Conservation (phyloP, 2,113 vertebrate species). For the Nerophis lumbriciformis region DNA sequence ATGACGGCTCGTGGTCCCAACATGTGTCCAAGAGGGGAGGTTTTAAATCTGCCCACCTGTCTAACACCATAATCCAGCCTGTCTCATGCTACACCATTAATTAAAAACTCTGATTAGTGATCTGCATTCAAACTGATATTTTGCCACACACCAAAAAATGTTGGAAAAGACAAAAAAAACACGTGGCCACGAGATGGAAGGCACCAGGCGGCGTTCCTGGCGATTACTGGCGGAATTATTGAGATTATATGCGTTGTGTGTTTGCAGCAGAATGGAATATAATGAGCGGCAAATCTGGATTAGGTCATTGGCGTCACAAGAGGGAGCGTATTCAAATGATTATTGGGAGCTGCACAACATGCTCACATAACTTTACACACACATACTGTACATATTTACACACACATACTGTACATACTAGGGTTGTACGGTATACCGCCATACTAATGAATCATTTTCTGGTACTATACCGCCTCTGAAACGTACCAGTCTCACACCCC, state of each 20-base stretch:
- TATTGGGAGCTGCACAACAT: conserved; percentile 44
- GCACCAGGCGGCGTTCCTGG: conserved; percentile 22
- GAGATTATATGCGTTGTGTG: conserved; percentile 65
- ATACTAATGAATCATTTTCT: too few relatives aligned
- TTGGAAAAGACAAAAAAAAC: neutral
- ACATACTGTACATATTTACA: too few relatives aligned
- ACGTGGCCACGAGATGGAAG: neutral
- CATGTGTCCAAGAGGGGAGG: conserved; percentile 61
- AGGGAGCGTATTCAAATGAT: conserved; percentile 48
- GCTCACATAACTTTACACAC: conserved; percentile 27
- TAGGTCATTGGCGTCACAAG: conserved; percentile 63
- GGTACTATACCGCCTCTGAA: too few relatives aligned
- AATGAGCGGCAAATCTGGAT: conserved; percentile 73
- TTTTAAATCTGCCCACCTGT: conserved; percentile 69
- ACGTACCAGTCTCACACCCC: too few relatives aligned
- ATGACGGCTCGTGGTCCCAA: conserved; percentile 56
- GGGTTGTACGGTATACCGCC: too few relatives aligned
- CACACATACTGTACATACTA: neutral
- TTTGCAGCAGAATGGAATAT: conserved; percentile 66
- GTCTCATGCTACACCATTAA: conserved; percentile 66
- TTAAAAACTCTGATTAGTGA: conserved; percentile 69
- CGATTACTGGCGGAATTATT: conserved; percentile 57
- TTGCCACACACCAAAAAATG: neutral
- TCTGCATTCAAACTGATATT: conserved; percentile 55
- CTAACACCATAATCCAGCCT: conserved; percentile 60